Evolutionary conservation across 1,140 invertebrate species (phyloP).

Genomic region (Neodiprion virginianus): DNA sequence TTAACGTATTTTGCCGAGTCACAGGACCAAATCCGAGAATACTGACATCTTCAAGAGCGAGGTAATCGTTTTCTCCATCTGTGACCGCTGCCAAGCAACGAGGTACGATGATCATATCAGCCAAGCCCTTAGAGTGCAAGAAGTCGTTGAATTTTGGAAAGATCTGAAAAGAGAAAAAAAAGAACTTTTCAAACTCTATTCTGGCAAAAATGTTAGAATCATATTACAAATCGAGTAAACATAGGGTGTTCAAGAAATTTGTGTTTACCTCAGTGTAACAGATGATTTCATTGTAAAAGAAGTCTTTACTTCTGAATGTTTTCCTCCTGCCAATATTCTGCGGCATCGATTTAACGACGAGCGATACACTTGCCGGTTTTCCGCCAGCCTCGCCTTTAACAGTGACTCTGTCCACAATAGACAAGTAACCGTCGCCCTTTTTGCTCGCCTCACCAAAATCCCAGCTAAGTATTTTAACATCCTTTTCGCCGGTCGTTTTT

Average conservation of each 20-base stretch:
- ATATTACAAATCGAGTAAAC: not conserved
- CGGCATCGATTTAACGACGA: conserved; percentile 71
- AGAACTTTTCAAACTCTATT: conserved; percentile 8
- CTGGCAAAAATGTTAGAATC: not conserved
- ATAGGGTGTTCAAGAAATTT: not conserved
- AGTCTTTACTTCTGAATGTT: conserved; percentile 69
- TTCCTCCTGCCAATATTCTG: conserved; percentile 67
- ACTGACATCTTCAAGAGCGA: conserved; percentile 71
- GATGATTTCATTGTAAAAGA: conserved; percentile 72
- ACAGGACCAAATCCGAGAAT: conserved; percentile 61
- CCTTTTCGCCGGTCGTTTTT: conserved; percentile 47
- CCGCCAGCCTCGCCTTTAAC: conserved; percentile 54
- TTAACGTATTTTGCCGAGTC: conserved; percentile 62
- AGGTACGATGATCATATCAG: conserved; percentile 41
- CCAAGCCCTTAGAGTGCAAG: conserved; percentile 37
- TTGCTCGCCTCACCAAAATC: conserved; percentile 52
- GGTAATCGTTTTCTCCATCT: conserved; percentile 71
- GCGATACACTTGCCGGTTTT: conserved; percentile 48
- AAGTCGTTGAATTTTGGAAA: conserved; percentile 47
- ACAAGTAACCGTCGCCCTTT: conserved; percentile 74
- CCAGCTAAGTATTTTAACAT: conserved; percentile 58
- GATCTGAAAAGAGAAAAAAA: conserved; percentile 36
- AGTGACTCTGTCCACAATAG: conserved; percentile 65
- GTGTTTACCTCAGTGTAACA: conserved; percentile 67
- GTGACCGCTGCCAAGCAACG: conserved; percentile 62